Conservation (phyloP, 2,113 vertebrate genomes). For the Gobio gobio region DNA sequence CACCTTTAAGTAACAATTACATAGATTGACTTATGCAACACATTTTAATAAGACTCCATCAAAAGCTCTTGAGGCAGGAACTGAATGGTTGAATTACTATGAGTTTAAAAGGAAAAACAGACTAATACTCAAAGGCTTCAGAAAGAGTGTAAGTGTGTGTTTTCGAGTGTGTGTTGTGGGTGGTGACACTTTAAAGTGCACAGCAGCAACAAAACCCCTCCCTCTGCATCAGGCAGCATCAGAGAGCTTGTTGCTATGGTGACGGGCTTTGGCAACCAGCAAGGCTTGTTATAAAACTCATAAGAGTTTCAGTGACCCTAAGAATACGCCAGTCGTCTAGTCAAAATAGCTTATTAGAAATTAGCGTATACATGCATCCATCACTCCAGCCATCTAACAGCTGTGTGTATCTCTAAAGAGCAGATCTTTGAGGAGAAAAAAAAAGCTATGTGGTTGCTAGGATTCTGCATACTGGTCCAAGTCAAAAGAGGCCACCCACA, state of each 20-base stretch:
- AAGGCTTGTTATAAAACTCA: constrained; percentile 60
- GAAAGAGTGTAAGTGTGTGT: constrained; percentile 25
- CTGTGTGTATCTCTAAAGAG: neutral
- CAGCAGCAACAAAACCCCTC: constrained; percentile 52
- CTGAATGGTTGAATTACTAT: constrained; percentile 16
- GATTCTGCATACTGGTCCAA: neutral
- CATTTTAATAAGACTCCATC: constrained; percentile 28
- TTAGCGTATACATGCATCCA: neutral
- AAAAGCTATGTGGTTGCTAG: neutral
- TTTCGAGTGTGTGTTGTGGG: constrained; percentile 15
- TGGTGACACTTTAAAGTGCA: constrained; percentile 52
- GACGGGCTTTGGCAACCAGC: constrained; percentile 49
- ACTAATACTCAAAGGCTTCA: constrained; percentile 31
- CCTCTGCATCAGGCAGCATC: constrained; percentile 51
- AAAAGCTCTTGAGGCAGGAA: constrained; percentile 26
- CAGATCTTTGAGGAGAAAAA: neutral
- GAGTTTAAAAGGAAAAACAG: constrained; percentile 24
- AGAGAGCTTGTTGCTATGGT: constrained; percentile 52
- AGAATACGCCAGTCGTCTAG: constrained; percentile 48
- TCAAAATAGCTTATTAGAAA: constrained; percentile 46
- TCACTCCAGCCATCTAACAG: neutral
- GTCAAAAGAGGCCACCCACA: neutral
- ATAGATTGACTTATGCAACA: constrained; percentile 39
- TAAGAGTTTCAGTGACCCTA: constrained; percentile 59
- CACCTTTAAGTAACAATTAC: constrained; percentile 17